These are phyloP conservation scores for Rhineura floridana DNA, from an alignment of 2,113 vertebrate genomes.

Conservation along the genomic window DNA sequence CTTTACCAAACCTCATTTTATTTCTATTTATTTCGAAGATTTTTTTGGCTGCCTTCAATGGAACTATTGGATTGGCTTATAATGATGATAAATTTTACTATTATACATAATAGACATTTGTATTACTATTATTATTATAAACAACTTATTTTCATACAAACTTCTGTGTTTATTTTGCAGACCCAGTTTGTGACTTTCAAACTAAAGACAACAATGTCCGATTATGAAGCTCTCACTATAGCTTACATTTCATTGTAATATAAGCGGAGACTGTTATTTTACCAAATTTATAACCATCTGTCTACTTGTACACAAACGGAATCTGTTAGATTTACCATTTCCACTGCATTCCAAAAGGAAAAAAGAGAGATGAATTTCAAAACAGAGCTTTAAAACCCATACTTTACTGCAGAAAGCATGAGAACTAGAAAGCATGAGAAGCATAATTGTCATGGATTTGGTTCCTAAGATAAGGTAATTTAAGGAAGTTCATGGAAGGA, in stretches of 20 bases:
- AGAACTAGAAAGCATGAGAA: not conserved
- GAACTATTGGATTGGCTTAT: no score
- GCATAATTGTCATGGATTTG: not conserved
- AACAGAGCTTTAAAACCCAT: no score
- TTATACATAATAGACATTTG: not conserved
- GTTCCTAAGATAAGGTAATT: not conserved
- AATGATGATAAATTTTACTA: no score
- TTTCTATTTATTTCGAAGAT: not conserved
- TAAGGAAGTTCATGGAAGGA: not conserved
- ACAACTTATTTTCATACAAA: not conserved
- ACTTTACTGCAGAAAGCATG: not conserved
- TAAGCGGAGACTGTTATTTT: not conserved
- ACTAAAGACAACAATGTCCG: not conserved
- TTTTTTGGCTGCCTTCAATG: not conserved
- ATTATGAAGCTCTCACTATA: not conserved
- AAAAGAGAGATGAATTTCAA: not conserved
- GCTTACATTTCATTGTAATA: not conserved
- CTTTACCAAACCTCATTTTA: not conserved
- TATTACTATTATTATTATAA: not conserved
- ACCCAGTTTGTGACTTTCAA: no score
- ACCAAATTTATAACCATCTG: not conserved
- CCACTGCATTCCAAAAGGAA: not conserved
- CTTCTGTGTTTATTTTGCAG: not conserved
- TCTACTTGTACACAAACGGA: not conserved
- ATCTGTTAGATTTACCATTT: not conserved